phyloP scores from a whole-genome alignment of 2,888 invertebrate species.

The Cephus pulcher region DNA sequence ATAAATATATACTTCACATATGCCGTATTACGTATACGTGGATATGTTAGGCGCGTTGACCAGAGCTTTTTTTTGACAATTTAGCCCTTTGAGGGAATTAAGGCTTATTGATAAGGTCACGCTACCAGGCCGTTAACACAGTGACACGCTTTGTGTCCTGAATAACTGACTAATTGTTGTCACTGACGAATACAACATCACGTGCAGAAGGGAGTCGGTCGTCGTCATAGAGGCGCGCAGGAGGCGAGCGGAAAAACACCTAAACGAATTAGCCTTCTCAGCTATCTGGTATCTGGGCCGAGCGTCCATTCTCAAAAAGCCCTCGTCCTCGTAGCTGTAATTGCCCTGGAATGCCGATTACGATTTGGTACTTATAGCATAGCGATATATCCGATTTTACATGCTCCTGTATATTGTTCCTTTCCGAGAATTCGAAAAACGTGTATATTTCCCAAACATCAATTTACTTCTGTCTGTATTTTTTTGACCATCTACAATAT shows the following conservation, averaged over 20 bases:
- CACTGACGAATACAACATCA: background rate
- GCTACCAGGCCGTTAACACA: background rate
- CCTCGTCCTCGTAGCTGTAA: slow-evolving; percentile 36
- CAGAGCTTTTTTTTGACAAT: background rate
- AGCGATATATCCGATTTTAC: background rate
- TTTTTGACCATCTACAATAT: no score
- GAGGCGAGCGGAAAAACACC: background rate
- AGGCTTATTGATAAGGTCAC: background rate
- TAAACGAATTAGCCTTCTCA: background rate
- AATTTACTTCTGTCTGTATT: no score
- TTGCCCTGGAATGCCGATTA: slow-evolving; percentile 40
- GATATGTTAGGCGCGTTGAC: background rate
- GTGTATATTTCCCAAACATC: background rate
- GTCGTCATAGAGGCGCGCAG: background rate
- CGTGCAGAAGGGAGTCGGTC: background rate
- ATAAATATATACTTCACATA: background rate
- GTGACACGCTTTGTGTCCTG: background rate
- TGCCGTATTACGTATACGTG: background rate
- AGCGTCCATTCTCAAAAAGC: background rate
- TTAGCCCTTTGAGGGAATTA: background rate
- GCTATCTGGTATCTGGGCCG: background rate
- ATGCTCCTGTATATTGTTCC: background rate
- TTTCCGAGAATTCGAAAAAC: background rate
- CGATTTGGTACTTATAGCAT: background rate
- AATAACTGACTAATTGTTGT: background rate